These are phyloP conservation scores for Rhincodon typus DNA, from an alignment of 2,797 vertebrate species.

Conservation along the genomic window DNA sequence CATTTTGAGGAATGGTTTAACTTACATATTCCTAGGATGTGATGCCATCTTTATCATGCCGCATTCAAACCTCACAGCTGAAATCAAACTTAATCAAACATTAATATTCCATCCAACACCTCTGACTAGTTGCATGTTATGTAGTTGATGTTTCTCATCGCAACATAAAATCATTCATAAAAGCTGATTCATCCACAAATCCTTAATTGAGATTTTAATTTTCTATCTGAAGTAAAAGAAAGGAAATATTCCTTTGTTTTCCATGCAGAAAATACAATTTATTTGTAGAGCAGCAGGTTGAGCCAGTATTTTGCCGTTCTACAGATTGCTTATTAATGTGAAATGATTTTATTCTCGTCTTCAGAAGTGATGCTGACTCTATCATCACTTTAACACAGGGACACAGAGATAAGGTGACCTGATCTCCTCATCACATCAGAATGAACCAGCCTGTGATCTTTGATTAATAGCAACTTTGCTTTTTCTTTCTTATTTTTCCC, in stretches of 20 bases:
- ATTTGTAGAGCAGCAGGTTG: not conserved
- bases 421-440: not conserved
- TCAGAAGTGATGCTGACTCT: not conserved
- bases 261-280: not conserved
- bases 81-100: not conserved
- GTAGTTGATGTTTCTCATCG: not conserved
- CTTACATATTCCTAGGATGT: not conserved
- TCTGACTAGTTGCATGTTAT: not conserved
- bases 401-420: not conserved
- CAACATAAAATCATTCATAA: not conserved
- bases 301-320: not conserved
- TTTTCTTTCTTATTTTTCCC: not conserved
- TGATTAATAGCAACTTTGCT: not conserved
- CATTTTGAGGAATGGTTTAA: not conserved
- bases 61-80: not conserved
- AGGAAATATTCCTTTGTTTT: not conserved
- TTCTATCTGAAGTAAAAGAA: not conserved
- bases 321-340: not conserved
- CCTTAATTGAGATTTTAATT: not conserved
- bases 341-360: not conserved
- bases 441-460: not conserved
- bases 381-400: not conserved
- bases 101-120: not conserved
- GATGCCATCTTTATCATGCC: not conserved
- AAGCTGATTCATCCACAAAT: not conserved